Evolutionary conservation across 2,113 vertebrate species (phyloP).

Genomic region (Malurus alboscapulatus): DNA sequence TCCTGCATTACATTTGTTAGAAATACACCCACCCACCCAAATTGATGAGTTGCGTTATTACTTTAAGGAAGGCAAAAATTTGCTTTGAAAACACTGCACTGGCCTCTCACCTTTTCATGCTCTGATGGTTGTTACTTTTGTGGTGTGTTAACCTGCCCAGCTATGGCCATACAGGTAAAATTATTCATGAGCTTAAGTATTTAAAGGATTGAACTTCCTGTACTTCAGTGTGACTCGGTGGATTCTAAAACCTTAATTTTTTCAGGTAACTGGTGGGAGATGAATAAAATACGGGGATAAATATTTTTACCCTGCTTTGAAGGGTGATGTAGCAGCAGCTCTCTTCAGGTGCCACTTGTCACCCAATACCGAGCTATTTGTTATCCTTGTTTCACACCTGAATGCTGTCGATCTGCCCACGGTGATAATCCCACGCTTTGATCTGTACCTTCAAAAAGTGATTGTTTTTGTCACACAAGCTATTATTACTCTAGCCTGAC

Average conservation of each 20-base stretch:
- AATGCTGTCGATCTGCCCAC: background rate
- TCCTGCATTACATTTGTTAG: background rate
- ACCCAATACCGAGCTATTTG: background rate
- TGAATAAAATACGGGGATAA: background rate
- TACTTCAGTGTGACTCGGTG: background rate
- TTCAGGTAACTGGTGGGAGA: background rate
- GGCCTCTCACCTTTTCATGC: background rate
- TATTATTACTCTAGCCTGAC: conserved; percentile 7
- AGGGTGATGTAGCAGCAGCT: background rate
- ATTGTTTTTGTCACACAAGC: background rate
- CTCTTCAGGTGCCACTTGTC: background rate
- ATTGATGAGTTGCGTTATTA: background rate
- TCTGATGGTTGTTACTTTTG: background rate
- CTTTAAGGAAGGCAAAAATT: background rate
- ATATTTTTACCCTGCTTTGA: background rate
- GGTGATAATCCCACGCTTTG: conserved; percentile 12
- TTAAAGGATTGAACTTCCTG: background rate
- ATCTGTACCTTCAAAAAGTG: background rate
- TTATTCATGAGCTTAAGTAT: background rate
- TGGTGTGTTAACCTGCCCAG: background rate
- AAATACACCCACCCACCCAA: background rate
- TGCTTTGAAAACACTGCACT: background rate
- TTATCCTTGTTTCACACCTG: background rate
- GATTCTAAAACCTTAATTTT: background rate
- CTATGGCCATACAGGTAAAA: background rate